phyloP scores from a whole-genome alignment of 1,140 invertebrate genomes.

The Seison nebaliae region DNA sequence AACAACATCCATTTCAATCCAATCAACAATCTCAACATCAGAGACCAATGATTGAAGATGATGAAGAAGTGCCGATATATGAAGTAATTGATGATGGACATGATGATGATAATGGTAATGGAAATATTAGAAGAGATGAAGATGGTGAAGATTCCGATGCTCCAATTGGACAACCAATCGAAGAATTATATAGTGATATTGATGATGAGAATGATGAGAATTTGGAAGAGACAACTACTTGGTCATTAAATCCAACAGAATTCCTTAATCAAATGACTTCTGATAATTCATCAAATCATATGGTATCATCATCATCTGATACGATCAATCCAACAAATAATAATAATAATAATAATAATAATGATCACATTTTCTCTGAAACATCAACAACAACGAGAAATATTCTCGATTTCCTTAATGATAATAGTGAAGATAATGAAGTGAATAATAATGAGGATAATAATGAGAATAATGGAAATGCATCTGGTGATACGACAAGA shows the following conservation, averaged over 20 bases:
- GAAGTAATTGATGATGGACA: background rate
- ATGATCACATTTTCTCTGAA: conserved; percentile 21
- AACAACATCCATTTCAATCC: background rate
- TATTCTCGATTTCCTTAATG: no score
- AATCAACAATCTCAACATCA: background rate
- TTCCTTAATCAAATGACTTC: no score
- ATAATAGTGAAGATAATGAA: conserved; percentile 20
- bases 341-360: no score
- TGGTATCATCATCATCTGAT: background rate
- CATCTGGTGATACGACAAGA: no score
- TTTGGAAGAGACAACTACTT: background rate
- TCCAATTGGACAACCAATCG: background rate
- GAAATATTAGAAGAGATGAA: background rate
- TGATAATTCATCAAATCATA: no score
- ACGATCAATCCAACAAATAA: no score
- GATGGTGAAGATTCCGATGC: background rate
- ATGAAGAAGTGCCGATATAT: background rate
- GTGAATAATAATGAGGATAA: conserved; percentile 11
- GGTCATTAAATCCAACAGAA: no score
- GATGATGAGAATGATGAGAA: background rate
- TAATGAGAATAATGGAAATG: no score
- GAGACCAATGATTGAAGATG: background rate
- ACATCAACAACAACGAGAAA: no score
- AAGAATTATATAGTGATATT: no score
- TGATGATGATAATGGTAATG: conserved; percentile 9